These are phyloP conservation scores for Rousettus madagascariensis DNA, from an alignment of 2,797 vertebrate species.

Conservation along the genomic window DNA sequence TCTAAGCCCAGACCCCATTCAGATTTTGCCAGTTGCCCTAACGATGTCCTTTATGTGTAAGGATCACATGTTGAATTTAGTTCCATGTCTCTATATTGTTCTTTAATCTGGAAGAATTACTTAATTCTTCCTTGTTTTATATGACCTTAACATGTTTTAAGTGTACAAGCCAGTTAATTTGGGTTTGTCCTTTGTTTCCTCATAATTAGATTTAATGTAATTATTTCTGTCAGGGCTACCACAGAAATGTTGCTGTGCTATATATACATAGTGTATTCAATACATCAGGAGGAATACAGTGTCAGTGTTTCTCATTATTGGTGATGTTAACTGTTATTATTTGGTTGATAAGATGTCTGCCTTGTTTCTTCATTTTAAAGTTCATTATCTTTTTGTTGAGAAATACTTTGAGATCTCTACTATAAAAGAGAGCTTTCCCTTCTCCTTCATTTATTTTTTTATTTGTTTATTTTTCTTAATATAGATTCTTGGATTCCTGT, in stretches of 20 bases:
- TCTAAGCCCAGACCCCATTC: background rate
- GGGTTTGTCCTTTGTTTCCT: constrained; percentile 9
- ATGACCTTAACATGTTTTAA: constrained; percentile 37
- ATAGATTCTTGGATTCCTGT: background rate
- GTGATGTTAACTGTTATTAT: background rate
- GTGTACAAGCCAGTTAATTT: background rate
- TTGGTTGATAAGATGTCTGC: background rate
- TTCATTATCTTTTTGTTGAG: constrained; percentile 8
- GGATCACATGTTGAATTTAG: background rate
- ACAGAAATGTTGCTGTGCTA: constrained; percentile 1
- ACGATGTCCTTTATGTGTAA: background rate
- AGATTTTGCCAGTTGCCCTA: background rate
- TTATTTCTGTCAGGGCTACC: constrained; percentile 4
- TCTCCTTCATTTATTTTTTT: background rate
- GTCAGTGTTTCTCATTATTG: background rate
- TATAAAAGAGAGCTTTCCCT: background rate
- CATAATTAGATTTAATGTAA: background rate
- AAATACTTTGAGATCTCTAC: background rate
- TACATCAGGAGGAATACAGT: background rate
- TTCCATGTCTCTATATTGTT: background rate
- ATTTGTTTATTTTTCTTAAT: background rate
- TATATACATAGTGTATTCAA: background rate
- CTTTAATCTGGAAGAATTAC: background rate
- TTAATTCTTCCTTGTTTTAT: constrained; percentile 35
- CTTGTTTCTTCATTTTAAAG: background rate